Evolutionary conservation across 1,140 invertebrate genomes (phyloP).

Genomic region (Drosophila sucinea): DNA sequence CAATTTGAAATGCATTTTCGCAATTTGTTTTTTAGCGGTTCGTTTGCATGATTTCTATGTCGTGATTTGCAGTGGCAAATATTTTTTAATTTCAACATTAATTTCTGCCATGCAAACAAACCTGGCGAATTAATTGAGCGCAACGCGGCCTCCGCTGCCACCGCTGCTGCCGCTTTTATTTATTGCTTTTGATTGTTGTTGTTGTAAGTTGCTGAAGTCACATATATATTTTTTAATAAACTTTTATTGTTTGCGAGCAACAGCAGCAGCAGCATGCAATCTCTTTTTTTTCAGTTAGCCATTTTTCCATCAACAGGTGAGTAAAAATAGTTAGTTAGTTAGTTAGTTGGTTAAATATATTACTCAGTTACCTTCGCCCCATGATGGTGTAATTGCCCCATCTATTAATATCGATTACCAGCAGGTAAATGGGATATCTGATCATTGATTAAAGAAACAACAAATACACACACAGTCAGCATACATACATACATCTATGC

Average conservation of each 20-base stretch:
- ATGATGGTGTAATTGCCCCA: constrained; percentile 67
- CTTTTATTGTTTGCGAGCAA: constrained; percentile 51
- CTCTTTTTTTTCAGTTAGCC: constrained; percentile 29
- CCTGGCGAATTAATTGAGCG: constrained; percentile 70
- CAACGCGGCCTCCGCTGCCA: constrained; percentile 22
- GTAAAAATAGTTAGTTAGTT: constrained; percentile 6
- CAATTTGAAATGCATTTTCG: constrained; percentile 76
- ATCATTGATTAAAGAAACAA: constrained; percentile 61
- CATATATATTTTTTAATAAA: constrained; percentile 65
- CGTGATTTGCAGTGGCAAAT: constrained; percentile 78
- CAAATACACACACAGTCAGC: constrained; percentile 24
- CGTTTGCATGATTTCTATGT: constrained; percentile 69
- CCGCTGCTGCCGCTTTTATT: constrained; percentile 58
- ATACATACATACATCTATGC: constrained; percentile 24
- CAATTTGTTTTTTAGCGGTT: constrained; percentile 69
- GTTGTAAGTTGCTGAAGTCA: constrained; percentile 28
- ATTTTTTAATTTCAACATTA: constrained; percentile 74
- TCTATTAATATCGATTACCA: constrained; percentile 78
- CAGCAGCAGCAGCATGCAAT: constrained; percentile 9
- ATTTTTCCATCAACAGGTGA: constrained; percentile 38
- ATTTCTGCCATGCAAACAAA: constrained; percentile 68
- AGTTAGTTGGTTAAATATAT: no score
- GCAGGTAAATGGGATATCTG: constrained; percentile 46
- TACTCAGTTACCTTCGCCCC: constrained; percentile 25
- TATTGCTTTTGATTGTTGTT: constrained; percentile 42